phyloP scores from a whole-genome alignment of 2,113 vertebrate genomes.

The Narcine bancroftii region DNA sequence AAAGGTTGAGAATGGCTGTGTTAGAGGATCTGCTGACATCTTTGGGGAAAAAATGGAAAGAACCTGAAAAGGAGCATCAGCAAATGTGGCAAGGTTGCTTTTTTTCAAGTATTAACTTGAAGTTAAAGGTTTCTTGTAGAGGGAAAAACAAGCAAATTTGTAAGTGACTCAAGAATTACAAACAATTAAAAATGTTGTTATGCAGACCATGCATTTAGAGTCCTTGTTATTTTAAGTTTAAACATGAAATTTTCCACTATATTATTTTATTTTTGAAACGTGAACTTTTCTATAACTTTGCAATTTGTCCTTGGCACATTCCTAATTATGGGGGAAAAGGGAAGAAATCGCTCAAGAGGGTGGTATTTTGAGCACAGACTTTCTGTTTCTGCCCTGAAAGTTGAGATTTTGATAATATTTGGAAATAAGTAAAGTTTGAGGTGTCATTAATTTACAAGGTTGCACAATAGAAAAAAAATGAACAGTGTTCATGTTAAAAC shows the following conservation, averaged over 20 bases:
- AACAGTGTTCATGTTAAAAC: neutral
- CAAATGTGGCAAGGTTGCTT: no score
- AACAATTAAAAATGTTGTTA: neutral
- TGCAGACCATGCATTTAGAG: neutral
- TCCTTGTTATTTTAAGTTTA: neutral
- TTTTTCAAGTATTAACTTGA: neutral
- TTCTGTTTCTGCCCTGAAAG: neutral
- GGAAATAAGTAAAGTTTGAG: neutral
- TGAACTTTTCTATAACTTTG: neutral
- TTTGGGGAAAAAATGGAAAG: no score
- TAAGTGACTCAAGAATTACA: neutral
- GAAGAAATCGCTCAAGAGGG: neutral
- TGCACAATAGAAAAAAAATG: neutral
- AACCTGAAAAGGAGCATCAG: no score
- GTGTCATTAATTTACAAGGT: neutral
- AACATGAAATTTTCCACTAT: neutral
- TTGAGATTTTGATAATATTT: no score
- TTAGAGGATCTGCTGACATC: no score
- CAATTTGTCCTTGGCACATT: neutral
- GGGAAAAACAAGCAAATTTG: neutral
- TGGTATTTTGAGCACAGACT: neutral
- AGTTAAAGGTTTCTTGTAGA: neutral
- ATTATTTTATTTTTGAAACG: neutral
- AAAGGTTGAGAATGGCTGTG: neutral
- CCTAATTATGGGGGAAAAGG: neutral